Evolutionary conservation across 1,140 invertebrate genomes (phyloP).

Genomic region (Aphaenogaster floridana): DNA sequence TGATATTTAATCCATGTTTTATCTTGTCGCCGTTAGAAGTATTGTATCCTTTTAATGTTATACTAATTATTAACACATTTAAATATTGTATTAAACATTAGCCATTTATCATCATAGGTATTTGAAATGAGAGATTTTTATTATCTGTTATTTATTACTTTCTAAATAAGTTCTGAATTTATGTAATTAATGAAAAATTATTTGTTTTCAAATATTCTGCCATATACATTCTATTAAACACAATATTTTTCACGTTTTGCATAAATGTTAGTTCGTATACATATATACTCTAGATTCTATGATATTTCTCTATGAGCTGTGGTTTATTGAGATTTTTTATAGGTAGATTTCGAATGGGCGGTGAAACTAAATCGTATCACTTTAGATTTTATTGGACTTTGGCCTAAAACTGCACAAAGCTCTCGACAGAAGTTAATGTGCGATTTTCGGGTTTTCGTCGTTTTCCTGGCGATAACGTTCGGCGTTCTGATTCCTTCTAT

Average conservation of each 20-base stretch:
- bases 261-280: neutral
- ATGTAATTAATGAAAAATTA: neutral
- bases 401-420: neutral
- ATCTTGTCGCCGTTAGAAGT: too few species aligned
- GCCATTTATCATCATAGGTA: neutral
- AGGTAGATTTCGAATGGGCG: conserved; percentile 65
- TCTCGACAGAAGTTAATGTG: conserved; percentile 13
- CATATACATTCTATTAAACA: neutral
- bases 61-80: too few species aligned
- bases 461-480: neutral
- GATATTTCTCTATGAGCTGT: neutral
- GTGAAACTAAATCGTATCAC: conserved; percentile 52
- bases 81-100: neutral
- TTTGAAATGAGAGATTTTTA: neutral
- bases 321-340: neutral
- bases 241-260: neutral
- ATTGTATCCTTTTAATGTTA: too few species aligned
- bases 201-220: neutral
- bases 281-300: neutral
- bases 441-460: neutral
- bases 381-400: conserved; percentile 47
- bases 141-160: neutral
- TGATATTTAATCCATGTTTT: too few species aligned
- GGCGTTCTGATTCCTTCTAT: conserved; percentile 9
- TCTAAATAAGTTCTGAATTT: neutral